phyloP scores from a whole-genome alignment of 2,113 vertebrate genomes.

The Sprattus sprattus region DNA sequence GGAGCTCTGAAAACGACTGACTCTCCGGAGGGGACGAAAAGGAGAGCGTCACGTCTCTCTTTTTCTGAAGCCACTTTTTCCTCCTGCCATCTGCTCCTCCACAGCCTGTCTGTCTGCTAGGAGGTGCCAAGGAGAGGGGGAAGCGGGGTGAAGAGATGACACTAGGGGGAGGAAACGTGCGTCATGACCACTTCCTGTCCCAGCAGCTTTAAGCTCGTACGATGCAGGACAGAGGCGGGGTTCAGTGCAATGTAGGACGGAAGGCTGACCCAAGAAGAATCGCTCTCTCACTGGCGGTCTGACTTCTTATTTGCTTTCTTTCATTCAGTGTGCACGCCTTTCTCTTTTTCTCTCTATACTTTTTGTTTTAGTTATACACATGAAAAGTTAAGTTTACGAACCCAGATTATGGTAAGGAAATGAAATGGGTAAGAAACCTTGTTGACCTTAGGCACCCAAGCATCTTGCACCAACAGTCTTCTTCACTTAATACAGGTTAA shows the following conservation, averaged over 20 bases:
- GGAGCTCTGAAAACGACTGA: not conserved
- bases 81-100: not conserved
- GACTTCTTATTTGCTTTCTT: not conserved
- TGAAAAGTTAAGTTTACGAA: too few species aligned
- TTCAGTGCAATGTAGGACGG: slow-evolving; percentile 27
- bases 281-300: not conserved
- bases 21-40: not conserved
- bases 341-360: not conserved
- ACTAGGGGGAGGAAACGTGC: not conserved
- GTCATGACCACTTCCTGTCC: not conserved
- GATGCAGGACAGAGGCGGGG: slow-evolving; percentile 2
- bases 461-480: too few species aligned
- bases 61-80: not conserved
- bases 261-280: slow-evolving; percentile 13
- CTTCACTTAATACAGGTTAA: too few species aligned
- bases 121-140: not conserved
- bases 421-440: too few species aligned
- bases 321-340: not conserved
- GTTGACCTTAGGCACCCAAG: too few species aligned
- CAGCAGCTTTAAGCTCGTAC: slow-evolving; percentile 20
- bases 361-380: not conserved
- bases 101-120: not conserved
- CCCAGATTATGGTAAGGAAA: too few species aligned
- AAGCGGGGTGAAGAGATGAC: not conserved
- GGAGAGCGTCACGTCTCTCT: not conserved